Base-by-base conservation (phyloP, 2,888 invertebrate genomes). In the Unio delphinus region DNA sequence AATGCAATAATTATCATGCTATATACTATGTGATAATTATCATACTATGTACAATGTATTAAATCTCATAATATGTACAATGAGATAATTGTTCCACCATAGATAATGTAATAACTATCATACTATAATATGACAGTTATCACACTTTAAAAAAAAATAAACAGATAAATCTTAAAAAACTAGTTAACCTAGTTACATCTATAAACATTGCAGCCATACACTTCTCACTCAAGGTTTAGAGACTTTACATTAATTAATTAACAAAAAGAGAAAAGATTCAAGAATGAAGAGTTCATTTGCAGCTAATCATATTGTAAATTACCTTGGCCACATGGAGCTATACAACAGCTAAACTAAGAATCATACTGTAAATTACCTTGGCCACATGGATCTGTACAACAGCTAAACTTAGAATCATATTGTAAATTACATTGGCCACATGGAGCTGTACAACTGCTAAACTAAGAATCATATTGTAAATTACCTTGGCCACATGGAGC, bases 351-450 rank as follows among this genome's bases (percentile, higher is more conserved):
- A 45, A 45, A 45, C 45, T 11, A 45, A 11, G 3, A 11, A 45
- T 45, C 11, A 45, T 45, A 45, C 0, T 45, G 11, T 45, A 17
- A 11, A 65, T 61, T 61, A 89, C 88, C 85, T 89, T 89, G 3
- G 94, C 94, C 0, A 94, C 92, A 83, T 95, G 95, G 23, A 95
- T 88, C 61, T 93, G 92, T 4, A 95, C 92, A 81, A 95, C 94
- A 0, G 92, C 23, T 45, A 45, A 45, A 45, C 45, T 11, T 11
- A 11, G 3, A 11, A 45, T 45, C 11, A 45, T 45, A 45, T 1
- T 45, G 11, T 45, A 17, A 11, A 65, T 61, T 61, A 89, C 88
- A 85, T 89, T 89, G 3, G 94, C 94, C 0, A 94, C 92, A 83
- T 95, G 95, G 23, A 95, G 88, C 61, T 93, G 92, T 4, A 95